phyloP scores from a whole-genome alignment of 2,888 invertebrate species.

The Cetonia aurata region DNA sequence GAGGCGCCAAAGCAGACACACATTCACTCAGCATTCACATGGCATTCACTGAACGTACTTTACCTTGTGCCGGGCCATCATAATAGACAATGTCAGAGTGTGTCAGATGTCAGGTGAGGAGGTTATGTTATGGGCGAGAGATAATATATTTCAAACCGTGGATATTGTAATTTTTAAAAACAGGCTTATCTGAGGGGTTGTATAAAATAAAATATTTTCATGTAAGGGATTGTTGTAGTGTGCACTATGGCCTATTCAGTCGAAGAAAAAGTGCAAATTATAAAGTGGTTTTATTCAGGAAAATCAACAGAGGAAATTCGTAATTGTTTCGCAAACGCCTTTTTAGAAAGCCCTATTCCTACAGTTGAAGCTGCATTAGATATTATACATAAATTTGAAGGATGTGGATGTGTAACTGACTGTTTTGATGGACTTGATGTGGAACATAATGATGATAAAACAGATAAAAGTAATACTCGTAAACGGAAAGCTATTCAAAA shows the following conservation, averaged over 20 bases:
- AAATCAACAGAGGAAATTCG: conserved; percentile 1
- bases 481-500: not conserved
- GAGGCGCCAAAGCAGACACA: too few species aligned
- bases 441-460: not conserved
- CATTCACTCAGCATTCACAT: too few species aligned
- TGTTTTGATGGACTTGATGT: not conserved
- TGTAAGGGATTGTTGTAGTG: too few species aligned
- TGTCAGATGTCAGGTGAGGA: too few species aligned
- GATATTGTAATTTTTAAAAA: too few species aligned
- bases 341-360: not conserved
- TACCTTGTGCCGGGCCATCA: too few species aligned
- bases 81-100: too few species aligned
- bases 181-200: too few species aligned
- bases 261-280: conserved; percentile 20
- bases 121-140: too few species aligned
- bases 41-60: too few species aligned
- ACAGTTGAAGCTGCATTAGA: not conserved
- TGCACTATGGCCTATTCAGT: not conserved
- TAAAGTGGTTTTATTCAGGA: conserved; percentile 20
- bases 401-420: conserved; percentile 3
- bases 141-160: too few species aligned
- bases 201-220: too few species aligned
- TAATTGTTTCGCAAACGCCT: not conserved
- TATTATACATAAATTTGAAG: conserved; percentile 13
- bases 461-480: not conserved